phyloP scores from a whole-genome alignment of 2,888 invertebrate genomes.

The Drosophila lacicola region DNA sequence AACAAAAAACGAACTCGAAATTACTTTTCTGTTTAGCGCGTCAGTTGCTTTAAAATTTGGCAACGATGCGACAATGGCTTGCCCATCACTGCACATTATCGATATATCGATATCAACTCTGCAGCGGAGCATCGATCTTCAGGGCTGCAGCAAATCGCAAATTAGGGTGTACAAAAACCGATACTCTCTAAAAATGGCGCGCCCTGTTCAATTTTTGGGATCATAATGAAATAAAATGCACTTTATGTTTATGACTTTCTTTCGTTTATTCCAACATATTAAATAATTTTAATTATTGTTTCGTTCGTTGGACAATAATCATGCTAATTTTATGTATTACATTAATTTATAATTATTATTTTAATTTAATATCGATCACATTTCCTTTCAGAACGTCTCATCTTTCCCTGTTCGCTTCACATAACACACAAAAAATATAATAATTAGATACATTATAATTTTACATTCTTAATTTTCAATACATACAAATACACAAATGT shows the following conservation, averaged over 20 bases:
- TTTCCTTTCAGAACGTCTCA: conserved; percentile 81
- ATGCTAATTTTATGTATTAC: conserved; percentile 60
- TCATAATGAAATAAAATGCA: neutral
- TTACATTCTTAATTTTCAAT: conserved; percentile 35
- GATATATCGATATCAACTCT: conserved; percentile 13
- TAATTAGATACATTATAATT: conserved; percentile 46
- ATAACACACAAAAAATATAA: conserved; percentile 53
- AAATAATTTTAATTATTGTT: conserved; percentile 69
- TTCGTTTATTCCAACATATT: conserved; percentile 58
- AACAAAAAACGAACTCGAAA: neutral
- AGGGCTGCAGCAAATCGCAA: conserved; percentile 20
- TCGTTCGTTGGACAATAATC: conserved; percentile 62
- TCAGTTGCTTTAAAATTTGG: conserved; percentile 20
- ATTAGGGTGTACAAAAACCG: neutral
- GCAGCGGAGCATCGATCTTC: neutral
- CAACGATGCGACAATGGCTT: conserved; percentile 20
- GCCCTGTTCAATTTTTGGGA: neutral
- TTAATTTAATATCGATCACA: conserved; percentile 83
- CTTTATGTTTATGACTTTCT: conserved; percentile 26
- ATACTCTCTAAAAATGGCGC: neutral
- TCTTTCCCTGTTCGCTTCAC: conserved; percentile 65
- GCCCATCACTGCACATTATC: conserved; percentile 3
- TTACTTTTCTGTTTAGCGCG: conserved; percentile 5
- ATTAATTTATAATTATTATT: conserved; percentile 62
- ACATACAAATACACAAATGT: conserved; percentile 45